Evolutionary conservation across 2,113 vertebrate species (phyloP).

Genomic region (Cebus imitator): DNA sequence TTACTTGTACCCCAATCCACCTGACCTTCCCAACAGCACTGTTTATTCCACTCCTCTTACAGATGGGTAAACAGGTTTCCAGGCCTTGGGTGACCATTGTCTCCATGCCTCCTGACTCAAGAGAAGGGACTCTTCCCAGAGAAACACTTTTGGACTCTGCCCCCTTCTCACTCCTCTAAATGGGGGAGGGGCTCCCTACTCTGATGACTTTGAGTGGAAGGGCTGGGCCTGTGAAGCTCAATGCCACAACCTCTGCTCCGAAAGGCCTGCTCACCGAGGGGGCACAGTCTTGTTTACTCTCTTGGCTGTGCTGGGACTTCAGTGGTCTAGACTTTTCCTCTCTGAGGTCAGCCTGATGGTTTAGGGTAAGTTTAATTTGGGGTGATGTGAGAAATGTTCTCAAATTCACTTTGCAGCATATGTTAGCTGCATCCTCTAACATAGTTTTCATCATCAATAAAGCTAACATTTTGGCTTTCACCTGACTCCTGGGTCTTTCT

Average conservation of each 20-base stretch:
- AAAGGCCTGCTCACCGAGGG: not conserved
- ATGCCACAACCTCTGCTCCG: not conserved
- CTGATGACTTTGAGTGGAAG: not conserved
- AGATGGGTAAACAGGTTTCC: not conserved
- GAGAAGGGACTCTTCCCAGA: not conserved
- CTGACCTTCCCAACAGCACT: not conserved
- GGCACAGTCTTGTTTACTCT: not conserved
- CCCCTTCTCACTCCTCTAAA: not conserved
- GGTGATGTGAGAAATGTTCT: not conserved
- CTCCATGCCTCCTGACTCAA: not conserved
- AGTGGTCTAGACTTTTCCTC: not conserved
- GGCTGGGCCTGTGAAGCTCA: not conserved
- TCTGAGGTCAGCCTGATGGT: not conserved
- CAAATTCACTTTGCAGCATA: not conserved
- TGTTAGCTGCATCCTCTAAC: not conserved
- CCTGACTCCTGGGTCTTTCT: not conserved
- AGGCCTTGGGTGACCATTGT: not conserved
- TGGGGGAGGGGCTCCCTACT: not conserved
- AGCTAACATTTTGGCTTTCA: not conserved
- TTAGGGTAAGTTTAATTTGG: not conserved
- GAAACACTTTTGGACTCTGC: not conserved
- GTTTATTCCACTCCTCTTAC: not conserved
- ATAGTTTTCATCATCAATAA: not conserved
- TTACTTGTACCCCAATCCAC: accelerated
- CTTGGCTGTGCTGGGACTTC: not conserved